Percentiles rank a stretch among this genome's conserved stretches.
Conservation (phyloP, 2,888 invertebrate genomes). For the Temnothorax unifasciatus region DNA sequence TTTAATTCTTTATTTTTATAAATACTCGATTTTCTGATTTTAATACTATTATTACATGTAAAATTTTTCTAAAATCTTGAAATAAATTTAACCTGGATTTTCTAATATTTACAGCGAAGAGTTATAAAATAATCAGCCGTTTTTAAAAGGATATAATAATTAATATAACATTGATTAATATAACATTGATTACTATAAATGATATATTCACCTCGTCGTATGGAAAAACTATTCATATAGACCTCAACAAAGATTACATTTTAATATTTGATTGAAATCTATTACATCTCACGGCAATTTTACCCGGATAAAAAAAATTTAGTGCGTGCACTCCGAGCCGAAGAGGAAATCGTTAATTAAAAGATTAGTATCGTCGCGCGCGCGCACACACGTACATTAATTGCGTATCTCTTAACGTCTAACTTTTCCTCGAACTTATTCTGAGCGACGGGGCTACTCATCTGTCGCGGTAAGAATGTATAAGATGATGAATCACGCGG, state of each 20-base stretch:
- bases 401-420: conserved; percentile 24
- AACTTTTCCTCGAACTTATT: conserved; percentile 45
- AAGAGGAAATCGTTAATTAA: conserved; percentile 24
- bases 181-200: neutral
- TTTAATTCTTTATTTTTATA: neutral
- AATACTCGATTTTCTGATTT: neutral
- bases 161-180: neutral
- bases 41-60: neutral
- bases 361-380: conserved; percentile 34
- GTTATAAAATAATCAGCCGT: neutral
- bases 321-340: neutral
- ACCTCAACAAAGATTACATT: neutral
- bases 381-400: conserved; percentile 7
- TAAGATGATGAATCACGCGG: conserved; percentile 73
- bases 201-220: neutral
- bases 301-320: neutral
- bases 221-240: neutral
- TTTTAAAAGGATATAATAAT: conserved; percentile 2
- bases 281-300: neutral
- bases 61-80: neutral
- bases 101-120: neutral
- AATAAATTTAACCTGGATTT: neutral
- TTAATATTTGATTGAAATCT: conserved; percentile 7
- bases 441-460: conserved; percentile 62
- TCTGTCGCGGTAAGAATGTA: conserved; percentile 57